Evolutionary conservation across 2,113 vertebrate species (phyloP), one percentile per base, ranked within the genome.

Genomic region (Centropristis striata): DNA sequence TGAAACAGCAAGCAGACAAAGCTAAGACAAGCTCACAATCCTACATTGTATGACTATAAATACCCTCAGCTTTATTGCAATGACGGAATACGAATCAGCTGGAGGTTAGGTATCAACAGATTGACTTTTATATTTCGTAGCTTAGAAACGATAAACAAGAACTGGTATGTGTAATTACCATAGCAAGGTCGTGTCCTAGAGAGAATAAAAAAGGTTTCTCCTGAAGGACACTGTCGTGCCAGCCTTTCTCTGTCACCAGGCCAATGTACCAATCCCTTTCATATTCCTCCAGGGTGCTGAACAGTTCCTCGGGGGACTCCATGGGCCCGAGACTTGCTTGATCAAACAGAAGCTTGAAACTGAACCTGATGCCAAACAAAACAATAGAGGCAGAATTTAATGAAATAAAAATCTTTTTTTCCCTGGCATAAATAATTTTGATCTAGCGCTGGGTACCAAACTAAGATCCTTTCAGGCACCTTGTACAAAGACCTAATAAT

Each of bases 181-280:
- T 96, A 63, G 95, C 95, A 74, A 96, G 94, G 78, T 99, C 97
- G 18, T 98, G 97, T 7, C 98, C 98, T 69, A 99, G 90, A 51
- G 98, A 97, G 89, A 99, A 99, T 1, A 99, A 95, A 81, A 95
- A 97, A 2, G 98, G 97, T 87, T 97, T 99, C 91, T 99, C 98
- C 90, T 97, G 96, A 58, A 98, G 94, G 87, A 99, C 91, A 42
- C 97, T 96, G 76, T 97, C 96, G 39, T 96, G 97, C 98, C 98
- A 99, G 79, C 97, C 96, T 13, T 94, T 94, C 82, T 99, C 98
- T 3, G 97, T 96, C 9, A 96, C 95, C 88, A 97, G 90, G 21
- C 98, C 98, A 5, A 99, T 98, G 90, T 97, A 98, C 98, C 98
- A 99, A 71, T 97, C 94, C 0, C 87, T 96, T 57, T 99, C 97